A percentile compares a stretch with the other conserved stretches of the same genome.
phyloP scores from a whole-genome alignment of 2,888 invertebrate genomes.

The Ophioninae sp. region DNA sequence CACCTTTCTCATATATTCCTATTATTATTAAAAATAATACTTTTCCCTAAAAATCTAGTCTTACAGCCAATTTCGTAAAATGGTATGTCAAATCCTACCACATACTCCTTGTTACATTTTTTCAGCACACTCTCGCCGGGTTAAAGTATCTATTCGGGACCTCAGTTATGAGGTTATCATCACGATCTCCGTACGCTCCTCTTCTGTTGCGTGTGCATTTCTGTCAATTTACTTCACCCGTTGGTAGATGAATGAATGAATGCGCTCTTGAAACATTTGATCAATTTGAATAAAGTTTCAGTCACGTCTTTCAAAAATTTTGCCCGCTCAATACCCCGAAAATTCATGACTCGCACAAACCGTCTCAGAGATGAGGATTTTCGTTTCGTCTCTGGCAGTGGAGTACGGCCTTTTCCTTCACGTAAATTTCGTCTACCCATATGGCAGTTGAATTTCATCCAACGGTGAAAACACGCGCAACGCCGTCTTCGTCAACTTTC shows the following conservation, averaged over 20 bases:
- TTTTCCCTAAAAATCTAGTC: no score
- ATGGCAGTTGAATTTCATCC: slow-evolving; percentile 50
- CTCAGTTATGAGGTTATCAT: neutral
- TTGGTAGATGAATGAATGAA: neutral
- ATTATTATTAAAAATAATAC: no score
- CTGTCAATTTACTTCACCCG: neutral
- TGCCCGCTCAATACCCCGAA: neutral
- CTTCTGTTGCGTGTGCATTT: neutral
- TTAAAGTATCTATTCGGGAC: no score
- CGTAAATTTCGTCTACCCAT: slow-evolving; percentile 39
- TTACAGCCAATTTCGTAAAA: no score
- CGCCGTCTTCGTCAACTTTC: slow-evolving; percentile 8
- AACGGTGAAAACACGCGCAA: slow-evolving; percentile 56
- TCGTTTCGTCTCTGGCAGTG: slow-evolving; percentile 1
- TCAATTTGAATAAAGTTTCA: neutral
- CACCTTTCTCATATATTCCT: no score
- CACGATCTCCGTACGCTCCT: neutral
- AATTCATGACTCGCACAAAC: neutral
- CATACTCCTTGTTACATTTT: no score
- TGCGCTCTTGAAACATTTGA: neutral
- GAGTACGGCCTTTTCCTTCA: slow-evolving; percentile 9
- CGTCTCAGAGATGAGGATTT: slow-evolving; percentile 9
- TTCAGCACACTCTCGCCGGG: no score
- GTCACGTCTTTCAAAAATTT: neutral
- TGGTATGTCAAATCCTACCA: no score